Conservation (phyloP, 2,113 vertebrate genomes). For the Verasper variegatus region DNA sequence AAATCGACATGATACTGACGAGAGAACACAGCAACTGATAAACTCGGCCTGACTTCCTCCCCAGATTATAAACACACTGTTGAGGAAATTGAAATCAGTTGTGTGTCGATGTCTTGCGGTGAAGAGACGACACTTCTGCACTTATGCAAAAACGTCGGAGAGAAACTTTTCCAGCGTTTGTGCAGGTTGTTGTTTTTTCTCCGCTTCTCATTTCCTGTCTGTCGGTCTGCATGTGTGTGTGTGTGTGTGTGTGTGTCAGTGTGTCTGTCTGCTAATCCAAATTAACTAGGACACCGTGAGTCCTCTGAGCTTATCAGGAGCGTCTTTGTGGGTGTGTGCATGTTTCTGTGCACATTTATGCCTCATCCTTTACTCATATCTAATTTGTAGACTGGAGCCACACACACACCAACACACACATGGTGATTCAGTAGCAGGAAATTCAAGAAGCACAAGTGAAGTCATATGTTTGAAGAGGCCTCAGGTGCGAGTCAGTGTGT, state of each 20-base stretch:
- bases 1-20: neutral
- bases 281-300: conserved; percentile 55
- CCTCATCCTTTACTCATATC: conserved; percentile 55
- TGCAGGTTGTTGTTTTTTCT: neutral
- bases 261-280: conserved; percentile 60
- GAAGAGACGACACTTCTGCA: too few relatives aligned
- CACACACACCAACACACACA: conserved; percentile 10
- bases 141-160: too few relatives aligned
- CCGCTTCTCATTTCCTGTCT: neutral
- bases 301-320: conserved; percentile 55
- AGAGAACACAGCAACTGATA: too few relatives aligned
- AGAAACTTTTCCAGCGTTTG: conserved; percentile 3
- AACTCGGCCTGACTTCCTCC: neutral
- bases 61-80: neutral
- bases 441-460: conserved; percentile 52
- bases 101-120: neutral
- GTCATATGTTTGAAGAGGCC: conserved; percentile 57
- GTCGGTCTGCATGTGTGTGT: conserved; percentile 23
- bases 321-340: conserved; percentile 10
- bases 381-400: conserved; percentile 16
- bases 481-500: conserved; percentile 36
- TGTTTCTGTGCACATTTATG: neutral
- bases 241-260: conserved; percentile 38
- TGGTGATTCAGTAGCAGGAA: conserved; percentile 52
- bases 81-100: neutral